Evolutionary conservation across 2,888 invertebrate genomes (phyloP).

Genomic region (Amiota communis): DNA sequence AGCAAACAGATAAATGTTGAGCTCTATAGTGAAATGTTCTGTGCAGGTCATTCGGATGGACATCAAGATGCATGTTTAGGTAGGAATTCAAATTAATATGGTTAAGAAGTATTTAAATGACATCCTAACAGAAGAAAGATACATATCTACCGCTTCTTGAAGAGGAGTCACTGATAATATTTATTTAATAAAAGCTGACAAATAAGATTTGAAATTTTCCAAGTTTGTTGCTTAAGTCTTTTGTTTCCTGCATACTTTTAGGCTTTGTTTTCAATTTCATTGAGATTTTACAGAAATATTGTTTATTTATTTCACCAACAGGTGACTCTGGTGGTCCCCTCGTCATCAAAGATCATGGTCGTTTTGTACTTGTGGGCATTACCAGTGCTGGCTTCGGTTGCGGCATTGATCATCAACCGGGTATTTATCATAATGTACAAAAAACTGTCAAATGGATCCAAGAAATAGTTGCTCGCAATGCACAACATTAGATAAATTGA

Average conservation of each 20-base stretch:
- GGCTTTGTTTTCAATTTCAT: constrained; percentile 35
- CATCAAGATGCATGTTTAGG: constrained; percentile 87
- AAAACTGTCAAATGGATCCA: constrained; percentile 82
- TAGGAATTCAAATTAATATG: constrained; percentile 73
- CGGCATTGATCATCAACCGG: constrained; percentile 88
- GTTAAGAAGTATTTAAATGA: not conserved
- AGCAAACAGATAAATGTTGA: constrained; percentile 86
- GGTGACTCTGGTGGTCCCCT: constrained; percentile 88
- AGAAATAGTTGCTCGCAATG: constrained; percentile 73
- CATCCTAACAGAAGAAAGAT: not conserved
- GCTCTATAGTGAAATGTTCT: constrained; percentile 85
- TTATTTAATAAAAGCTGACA: not conserved
- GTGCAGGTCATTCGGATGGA: constrained; percentile 88
- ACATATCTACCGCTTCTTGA: not conserved
- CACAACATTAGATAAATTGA: constrained; percentile 41
- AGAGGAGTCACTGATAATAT: too few relatives aligned
- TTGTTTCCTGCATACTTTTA: constrained; percentile 51
- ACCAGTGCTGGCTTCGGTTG: constrained; percentile 91
- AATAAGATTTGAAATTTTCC: not conserved
- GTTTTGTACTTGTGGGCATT: constrained; percentile 86
- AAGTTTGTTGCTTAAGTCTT: not conserved
- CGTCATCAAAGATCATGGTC: constrained; percentile 79
- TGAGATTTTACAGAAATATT: not conserved
- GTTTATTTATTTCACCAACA: constrained; percentile 55
- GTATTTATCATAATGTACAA: constrained; percentile 87